Conservation (phyloP, 1,140 invertebrate species). For the Drosophila repleta region DNA sequence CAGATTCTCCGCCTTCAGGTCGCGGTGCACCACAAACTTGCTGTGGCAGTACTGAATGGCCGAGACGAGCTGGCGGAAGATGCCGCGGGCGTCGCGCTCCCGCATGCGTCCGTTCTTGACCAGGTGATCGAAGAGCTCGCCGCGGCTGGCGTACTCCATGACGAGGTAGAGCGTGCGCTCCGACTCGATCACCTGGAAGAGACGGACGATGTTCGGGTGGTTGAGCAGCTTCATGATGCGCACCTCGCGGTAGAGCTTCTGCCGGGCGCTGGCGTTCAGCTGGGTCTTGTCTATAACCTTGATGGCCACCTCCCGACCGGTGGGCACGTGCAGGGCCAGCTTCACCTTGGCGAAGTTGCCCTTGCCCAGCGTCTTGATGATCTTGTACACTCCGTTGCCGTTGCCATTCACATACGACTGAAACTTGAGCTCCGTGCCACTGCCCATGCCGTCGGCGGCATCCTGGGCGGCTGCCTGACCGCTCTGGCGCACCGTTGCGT, state of each 20-base stretch:
- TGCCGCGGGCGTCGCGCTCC: constrained; percentile 99
- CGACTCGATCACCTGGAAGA: constrained; percentile 99
- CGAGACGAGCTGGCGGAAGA: constrained; percentile 99
- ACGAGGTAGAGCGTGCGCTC: constrained; percentile 99
- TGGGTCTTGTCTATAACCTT: constrained; percentile 99
- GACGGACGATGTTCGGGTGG: constrained; percentile 99
- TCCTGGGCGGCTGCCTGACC: constrained; percentile 28
- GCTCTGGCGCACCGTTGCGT: constrained; percentile 24
- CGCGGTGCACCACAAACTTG: constrained; percentile 99
- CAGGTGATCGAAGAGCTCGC: constrained; percentile 99
- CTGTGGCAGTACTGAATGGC: constrained; percentile 99
- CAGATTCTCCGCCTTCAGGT: constrained; percentile 98
- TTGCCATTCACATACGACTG: constrained; percentile 66
- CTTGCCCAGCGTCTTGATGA: constrained; percentile 99
- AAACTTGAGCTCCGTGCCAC: constrained; percentile 51
- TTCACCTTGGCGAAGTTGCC: constrained; percentile 99
- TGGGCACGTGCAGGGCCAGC: constrained; percentile 99
- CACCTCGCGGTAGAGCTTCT: constrained; percentile 94
- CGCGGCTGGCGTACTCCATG: constrained; percentile 99
- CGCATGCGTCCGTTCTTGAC: constrained; percentile 99
- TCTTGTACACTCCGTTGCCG: constrained; percentile 93
- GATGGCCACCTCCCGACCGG: constrained; percentile 99
- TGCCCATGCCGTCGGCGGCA: constrained; percentile 41
- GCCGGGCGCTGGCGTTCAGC: constrained; percentile 98
- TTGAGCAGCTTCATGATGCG: constrained; percentile 99